Evolutionary conservation across 2,888 invertebrate species (phyloP), one percentile per base, ranked within the genome.

Genomic region (Lymantria monacha): DNA sequence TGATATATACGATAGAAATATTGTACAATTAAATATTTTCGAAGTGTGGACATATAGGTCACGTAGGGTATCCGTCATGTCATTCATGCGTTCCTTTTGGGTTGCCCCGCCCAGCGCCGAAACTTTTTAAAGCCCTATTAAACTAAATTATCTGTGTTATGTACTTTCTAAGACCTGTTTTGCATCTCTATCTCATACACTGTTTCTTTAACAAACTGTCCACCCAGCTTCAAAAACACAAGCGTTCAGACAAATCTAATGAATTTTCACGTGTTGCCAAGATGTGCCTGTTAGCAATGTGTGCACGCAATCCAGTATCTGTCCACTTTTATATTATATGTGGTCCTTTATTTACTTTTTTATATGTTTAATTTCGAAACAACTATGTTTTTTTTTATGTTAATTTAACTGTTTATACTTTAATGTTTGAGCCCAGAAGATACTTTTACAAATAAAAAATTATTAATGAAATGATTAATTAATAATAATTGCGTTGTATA

Each of bases 61-160:
- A 85, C 70, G 76, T 87, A 85, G 85, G 87, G 81, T 71, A 72
- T 66, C 73, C 74, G 69, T 77, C 75, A 71, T 74, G 53, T 70
- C 66, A 74, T 69, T 63, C 69, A 63, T 79, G 72, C 69, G 60
- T 72, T 79, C 72, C 75, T 79, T 79, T 76, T 76, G 85, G 87
- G 89, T 83, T 76, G 74, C 90, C 90, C 90, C 89, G 90, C 90
- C 90, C 88, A 85, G 81, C 86, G 90, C 90, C 90, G 81, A 84
- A 82, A 83, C 70, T 79, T 75, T 60, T 75, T 70, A 73, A 77
- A 84, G 68, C 81, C 82, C 81, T 81, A 74, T 69, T 69, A 63
- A 59, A 61, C 45, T 62, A 68, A 74, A 74, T 71, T 69, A 72
- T 67, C 74, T 76, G 70, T 71, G 70, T 75, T 75, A 66, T 66